phyloP scores from a whole-genome alignment of 2,888 invertebrate genomes.

The Ophion ventricosus region DNA sequence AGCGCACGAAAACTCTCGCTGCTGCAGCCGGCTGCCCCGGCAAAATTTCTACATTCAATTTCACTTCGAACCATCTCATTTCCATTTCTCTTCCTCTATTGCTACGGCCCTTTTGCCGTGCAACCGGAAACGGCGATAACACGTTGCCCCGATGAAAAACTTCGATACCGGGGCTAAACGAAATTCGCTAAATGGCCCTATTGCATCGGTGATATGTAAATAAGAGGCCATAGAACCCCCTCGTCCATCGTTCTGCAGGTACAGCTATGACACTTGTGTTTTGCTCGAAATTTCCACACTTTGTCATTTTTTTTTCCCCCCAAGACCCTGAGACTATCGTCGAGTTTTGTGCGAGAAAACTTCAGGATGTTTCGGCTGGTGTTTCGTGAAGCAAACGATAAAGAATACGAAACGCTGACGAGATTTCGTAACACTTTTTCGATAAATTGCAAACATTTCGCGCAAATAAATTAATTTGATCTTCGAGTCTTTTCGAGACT shows the following conservation, averaged over 20 bases:
- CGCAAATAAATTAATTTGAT: slow-evolving; percentile 17
- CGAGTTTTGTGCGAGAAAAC: slow-evolving; percentile 8
- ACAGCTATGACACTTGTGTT: slow-evolving; percentile 31
- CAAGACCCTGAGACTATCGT: background rate
- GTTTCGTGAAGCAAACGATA: background rate
- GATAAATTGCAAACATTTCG: background rate
- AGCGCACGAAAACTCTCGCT: slow-evolving; percentile 55
- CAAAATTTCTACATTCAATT: slow-evolving; percentile 67
- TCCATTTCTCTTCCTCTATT: slow-evolving; percentile 62
- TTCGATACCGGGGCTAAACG: slow-evolving; percentile 52
- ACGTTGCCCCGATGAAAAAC: slow-evolving; percentile 29
- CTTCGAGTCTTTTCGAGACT: background rate
- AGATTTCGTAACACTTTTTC: slow-evolving; percentile 17
- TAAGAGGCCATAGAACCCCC: background rate
- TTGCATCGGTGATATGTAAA: slow-evolving; percentile 26
- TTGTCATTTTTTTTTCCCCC: background rate
- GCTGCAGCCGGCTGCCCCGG: slow-evolving; percentile 31
- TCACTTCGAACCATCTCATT: slow-evolving; percentile 66
- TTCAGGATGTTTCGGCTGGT: background rate
- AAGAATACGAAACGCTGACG: background rate
- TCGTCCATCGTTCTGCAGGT: background rate
- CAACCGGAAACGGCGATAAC: slow-evolving; percentile 51
- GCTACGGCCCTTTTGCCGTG: slow-evolving; percentile 31
- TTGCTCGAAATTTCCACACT: slow-evolving; percentile 47
- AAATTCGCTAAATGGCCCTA: slow-evolving; percentile 51